phyloP scores from a whole-genome alignment of 2,888 invertebrate species.

The Drosophila rubida region DNA sequence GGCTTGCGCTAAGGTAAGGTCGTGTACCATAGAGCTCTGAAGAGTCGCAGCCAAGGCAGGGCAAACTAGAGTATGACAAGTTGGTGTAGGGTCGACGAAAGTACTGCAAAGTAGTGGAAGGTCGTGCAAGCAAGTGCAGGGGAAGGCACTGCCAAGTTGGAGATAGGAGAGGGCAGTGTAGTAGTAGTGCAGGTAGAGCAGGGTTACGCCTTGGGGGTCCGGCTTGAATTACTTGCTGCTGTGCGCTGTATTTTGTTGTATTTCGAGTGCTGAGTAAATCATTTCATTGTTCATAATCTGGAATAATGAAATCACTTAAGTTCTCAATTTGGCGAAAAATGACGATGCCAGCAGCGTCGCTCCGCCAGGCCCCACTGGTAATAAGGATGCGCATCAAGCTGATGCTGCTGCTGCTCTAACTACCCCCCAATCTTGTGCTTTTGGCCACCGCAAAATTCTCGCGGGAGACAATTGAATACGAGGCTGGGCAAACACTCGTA shows the following conservation, averaged over 20 bases:
- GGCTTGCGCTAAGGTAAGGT: background rate
- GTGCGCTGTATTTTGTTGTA: slow-evolving; percentile 11
- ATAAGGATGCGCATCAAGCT: slow-evolving; percentile 76
- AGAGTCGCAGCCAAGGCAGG: background rate
- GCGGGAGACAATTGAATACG: slow-evolving; percentile 76
- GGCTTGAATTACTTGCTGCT: slow-evolving; percentile 5
- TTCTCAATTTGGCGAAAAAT: slow-evolving; percentile 79
- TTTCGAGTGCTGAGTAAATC: slow-evolving; percentile 66
- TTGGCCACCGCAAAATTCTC: slow-evolving; percentile 63
- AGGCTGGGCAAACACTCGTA: slow-evolving; percentile 41
- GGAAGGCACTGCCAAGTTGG: too few species aligned
- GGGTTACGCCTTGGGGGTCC: background rate
- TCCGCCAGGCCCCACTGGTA: slow-evolving; percentile 64
- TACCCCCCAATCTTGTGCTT: background rate
- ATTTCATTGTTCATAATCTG: slow-evolving; percentile 79
- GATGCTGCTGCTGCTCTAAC: slow-evolving; percentile 1
- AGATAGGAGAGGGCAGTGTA: too few species aligned
- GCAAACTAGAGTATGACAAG: too few species aligned
- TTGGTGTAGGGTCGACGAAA: background rate
- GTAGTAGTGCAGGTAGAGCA: background rate
- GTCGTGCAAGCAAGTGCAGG: too few species aligned
- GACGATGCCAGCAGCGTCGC: slow-evolving; percentile 65
- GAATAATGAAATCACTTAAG: slow-evolving; percentile 82
- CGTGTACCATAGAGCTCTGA: background rate
- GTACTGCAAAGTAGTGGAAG: too few species aligned